These are phyloP conservation scores for Phyllotis vaccarum DNA, from an alignment of 2,797 vertebrate species.

Conservation along the genomic window DNA sequence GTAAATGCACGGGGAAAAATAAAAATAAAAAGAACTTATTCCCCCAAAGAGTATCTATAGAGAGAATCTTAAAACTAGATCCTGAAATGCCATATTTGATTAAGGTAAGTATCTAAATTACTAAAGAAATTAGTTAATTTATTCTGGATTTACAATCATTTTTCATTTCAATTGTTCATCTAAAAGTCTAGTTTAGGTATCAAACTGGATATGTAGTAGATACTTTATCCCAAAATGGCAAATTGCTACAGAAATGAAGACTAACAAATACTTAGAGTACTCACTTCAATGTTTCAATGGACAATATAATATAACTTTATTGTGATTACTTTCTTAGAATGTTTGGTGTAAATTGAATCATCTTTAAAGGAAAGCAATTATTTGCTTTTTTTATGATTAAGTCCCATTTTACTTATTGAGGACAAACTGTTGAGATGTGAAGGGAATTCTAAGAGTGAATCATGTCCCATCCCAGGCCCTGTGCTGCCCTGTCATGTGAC, in stretches of 20 bases:
- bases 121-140: neutral
- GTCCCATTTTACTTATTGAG: slow-evolving; percentile 53
- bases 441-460: slow-evolving; percentile 5
- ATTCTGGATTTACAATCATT: neutral
- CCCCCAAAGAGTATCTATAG: neutral
- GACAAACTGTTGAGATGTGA: neutral
- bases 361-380: neutral
- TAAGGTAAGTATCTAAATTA: neutral
- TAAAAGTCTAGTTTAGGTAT: slow-evolving; percentile 47
- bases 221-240: slow-evolving; percentile 18
- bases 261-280: slow-evolving; percentile 23
- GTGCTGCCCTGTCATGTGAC: neutral
- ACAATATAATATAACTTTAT: slow-evolving; percentile 26
- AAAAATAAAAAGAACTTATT: neutral
- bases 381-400: slow-evolving; percentile 35
- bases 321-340: slow-evolving; percentile 47
- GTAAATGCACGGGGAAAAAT: neutral
- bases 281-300: neutral
- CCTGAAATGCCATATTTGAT: neutral
- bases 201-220: neutral
- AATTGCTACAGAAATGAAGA: slow-evolving; percentile 19
- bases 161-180: slow-evolving; percentile 25
- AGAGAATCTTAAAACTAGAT: slow-evolving; percentile 46
- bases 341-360: neutral
- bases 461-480: neutral